Percentiles rank a stretch among this genome's conserved stretches.
These are phyloP conservation scores for Dermatophagoides farinae DNA, from an alignment of 1,140 invertebrate genomes.

Conservation along the genomic window DNA sequence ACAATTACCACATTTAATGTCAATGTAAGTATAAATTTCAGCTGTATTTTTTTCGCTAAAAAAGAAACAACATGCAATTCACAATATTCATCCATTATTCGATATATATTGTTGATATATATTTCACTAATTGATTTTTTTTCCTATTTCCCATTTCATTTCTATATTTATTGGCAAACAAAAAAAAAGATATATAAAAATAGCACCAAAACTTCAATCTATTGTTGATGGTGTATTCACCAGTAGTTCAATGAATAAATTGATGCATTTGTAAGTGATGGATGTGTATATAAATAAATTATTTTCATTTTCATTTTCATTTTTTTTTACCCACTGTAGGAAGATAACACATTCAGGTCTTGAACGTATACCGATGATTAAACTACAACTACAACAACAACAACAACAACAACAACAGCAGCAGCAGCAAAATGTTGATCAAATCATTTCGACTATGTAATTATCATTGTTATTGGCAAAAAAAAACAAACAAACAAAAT, in stretches of 20 bases:
- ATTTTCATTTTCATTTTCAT: neutral
- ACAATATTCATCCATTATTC: neutral
- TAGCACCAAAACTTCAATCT: constrained; percentile 29
- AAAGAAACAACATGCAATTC: too few species aligned
- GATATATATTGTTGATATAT: neutral
- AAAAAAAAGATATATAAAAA: constrained; percentile 25
- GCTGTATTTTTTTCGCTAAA: neutral
- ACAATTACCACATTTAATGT: constrained; percentile 17
- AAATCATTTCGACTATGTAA: constrained; percentile 37
- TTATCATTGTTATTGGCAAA: constrained; percentile 19
- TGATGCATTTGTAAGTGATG: constrained; percentile 29
- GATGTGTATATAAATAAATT: constrained; percentile 15
- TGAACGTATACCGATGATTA: constrained; percentile 30
- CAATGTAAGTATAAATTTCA: constrained; percentile 23
- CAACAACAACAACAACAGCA: too few species aligned
- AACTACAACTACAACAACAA: neutral
- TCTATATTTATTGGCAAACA: too few species aligned
- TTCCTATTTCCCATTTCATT: constrained; percentile 26
- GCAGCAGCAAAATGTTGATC: constrained; percentile 25
- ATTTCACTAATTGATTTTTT: too few species aligned
- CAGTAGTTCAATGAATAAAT: constrained; percentile 26
- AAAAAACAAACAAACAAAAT: too few species aligned
- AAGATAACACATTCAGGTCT: constrained; percentile 35
- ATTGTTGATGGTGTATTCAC: constrained; percentile 26
- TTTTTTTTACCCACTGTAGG: constrained; percentile 23